Conservation (phyloP, 1,140 invertebrate species). For the Aphelinus atriplicis region DNA sequence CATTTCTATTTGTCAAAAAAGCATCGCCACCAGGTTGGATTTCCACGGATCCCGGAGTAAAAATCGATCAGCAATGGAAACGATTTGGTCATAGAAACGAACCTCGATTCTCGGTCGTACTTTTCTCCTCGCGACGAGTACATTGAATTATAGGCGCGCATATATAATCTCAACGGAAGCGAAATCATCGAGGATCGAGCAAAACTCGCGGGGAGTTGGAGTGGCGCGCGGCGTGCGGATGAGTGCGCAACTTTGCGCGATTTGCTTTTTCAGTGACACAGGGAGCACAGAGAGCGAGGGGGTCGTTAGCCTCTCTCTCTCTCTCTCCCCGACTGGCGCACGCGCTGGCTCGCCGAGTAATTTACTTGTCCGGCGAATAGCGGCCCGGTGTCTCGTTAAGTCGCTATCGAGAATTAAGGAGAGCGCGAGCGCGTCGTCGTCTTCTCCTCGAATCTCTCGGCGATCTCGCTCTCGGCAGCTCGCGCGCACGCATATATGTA, state of each 20-base stretch:
- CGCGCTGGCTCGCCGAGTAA: conserved; percentile 54
- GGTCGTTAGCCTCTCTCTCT: conserved; percentile 54
- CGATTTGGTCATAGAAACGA: no score
- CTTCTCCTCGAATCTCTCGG: conserved; percentile 10
- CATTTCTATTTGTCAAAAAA: no score
- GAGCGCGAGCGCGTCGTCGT: conserved; percentile 35
- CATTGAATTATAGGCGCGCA: no score
- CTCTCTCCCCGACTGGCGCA: conserved; percentile 46
- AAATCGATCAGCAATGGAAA: no score
- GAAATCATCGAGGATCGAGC: not conserved
- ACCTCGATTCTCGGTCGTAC: no score
- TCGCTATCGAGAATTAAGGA: conserved; percentile 58
- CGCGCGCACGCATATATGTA: not conserved
- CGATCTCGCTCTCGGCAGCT: not conserved
- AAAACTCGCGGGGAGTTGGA: not conserved
- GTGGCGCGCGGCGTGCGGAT: no score
- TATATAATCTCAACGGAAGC: no score
- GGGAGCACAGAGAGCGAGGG: conserved; percentile 35
- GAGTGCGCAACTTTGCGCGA: conserved; percentile 22
- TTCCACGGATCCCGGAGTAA: no score
- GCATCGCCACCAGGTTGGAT: no score
- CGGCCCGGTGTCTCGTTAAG: conserved; percentile 58
- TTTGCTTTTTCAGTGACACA: conserved; percentile 40
- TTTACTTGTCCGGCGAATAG: conserved; percentile 60
- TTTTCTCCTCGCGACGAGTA: no score